Percentiles rank a stretch among this genome's conserved stretches.
These are phyloP conservation scores for Drosophila lutescens DNA, from an alignment of 2,888 invertebrate genomes.

Conservation along the genomic window DNA sequence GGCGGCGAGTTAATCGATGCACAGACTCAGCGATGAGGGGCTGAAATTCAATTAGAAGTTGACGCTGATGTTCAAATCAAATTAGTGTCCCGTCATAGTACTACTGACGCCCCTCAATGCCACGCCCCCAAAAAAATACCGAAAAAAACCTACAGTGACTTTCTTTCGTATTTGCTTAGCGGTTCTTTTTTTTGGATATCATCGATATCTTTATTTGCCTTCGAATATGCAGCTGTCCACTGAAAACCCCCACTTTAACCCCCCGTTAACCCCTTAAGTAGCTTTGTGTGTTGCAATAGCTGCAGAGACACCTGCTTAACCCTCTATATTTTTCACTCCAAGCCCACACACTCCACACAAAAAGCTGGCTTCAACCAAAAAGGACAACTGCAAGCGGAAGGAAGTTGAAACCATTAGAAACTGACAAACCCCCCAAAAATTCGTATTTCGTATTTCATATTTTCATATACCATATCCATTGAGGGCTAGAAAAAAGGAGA, in stretches of 20 bases:
- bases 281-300: slow-evolving; percentile 47
- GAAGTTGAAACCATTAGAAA: slow-evolving; percentile 80
- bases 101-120: background rate
- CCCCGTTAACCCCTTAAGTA: slow-evolving; percentile 46
- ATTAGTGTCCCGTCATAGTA: slow-evolving; percentile 54
- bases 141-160: background rate
- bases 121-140: slow-evolving; percentile 6
- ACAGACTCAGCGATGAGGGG: slow-evolving; percentile 39
- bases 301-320: slow-evolving; percentile 28
- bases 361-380: slow-evolving; percentile 23
- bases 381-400: slow-evolving; percentile 69
- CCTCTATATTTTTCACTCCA: slow-evolving; percentile 23
- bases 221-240: background rate
- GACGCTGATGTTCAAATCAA: slow-evolving; percentile 68
- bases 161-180: slow-evolving; percentile 15
- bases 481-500: background rate
- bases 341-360: slow-evolving; percentile 1
- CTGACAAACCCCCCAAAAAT: slow-evolving; percentile 55
- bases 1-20: slow-evolving; percentile 44
- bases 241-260: background rate
- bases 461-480: slow-evolving; percentile 36
- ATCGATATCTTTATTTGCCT: slow-evolving; percentile 10
- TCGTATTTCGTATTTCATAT: slow-evolving; percentile 22
- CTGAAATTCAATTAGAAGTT: slow-evolving; percentile 73
- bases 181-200: background rate